Evolutionary conservation across 2,797 vertebrate species (phyloP).

Genomic region (Gila robusta): DNA sequence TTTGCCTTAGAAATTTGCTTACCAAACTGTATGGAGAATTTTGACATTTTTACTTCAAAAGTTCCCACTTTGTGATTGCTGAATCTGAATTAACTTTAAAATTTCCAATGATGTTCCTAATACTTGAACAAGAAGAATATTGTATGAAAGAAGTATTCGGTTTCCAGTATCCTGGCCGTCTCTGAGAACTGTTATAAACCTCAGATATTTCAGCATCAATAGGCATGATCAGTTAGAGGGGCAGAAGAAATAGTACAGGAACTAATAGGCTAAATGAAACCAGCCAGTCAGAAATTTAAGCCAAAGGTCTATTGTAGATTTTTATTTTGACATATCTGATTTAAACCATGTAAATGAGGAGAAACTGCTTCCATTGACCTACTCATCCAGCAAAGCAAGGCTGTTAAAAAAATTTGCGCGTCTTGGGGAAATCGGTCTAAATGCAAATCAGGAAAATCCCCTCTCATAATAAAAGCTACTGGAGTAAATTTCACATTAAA

Average conservation of each 20-base stretch:
- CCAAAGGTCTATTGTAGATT: no score
- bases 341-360: no score
- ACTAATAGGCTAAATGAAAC: background rate
- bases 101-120: background rate
- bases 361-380: no score
- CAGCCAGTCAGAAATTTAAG: no score
- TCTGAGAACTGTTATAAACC: background rate
- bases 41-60: background rate
- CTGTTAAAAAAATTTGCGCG: no score
- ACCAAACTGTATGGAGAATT: background rate
- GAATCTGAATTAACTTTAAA: background rate
- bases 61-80: no score
- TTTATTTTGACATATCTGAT: no score
- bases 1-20: no score
- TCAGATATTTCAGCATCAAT: background rate
- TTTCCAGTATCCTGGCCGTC: background rate
- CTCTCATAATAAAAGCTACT: background rate
- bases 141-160: background rate
- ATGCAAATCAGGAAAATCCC: no score
- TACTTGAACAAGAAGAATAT: background rate
- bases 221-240: background rate
- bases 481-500: background rate
- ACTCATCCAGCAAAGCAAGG: no score
- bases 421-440: no score
- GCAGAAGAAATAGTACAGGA: background rate